A percentile compares a stretch with the other conserved stretches of the same genome.
Conservation (phyloP, 2,888 invertebrate genomes). For the Tenthredo notha region DNA sequence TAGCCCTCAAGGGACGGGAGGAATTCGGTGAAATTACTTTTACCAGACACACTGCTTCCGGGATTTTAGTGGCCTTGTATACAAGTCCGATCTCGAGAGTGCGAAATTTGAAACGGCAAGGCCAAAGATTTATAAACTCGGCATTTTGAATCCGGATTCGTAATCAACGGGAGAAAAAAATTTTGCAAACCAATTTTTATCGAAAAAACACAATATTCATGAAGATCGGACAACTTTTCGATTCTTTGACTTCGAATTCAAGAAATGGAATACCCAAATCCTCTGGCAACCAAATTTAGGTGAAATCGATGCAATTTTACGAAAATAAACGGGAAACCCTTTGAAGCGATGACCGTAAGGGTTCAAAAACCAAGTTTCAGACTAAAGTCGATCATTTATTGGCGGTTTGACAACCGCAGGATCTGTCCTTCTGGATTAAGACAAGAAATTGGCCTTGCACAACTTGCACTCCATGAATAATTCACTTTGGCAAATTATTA, state of each 20-base stretch:
- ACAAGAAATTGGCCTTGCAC: constrained; percentile 29
- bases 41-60: not conserved
- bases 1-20: not conserved
- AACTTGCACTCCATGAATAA: constrained; percentile 43
- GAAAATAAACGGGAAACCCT: too few species aligned
- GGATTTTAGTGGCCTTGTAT: not conserved
- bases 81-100: not conserved
- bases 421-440: not conserved
- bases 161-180: too few species aligned
- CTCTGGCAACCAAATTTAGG: not conserved
- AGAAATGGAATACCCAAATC: not conserved
- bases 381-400: not conserved
- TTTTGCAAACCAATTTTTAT: too few species aligned
- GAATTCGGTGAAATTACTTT: not conserved
- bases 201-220: too few species aligned
- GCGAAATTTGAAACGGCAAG: not conserved
- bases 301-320: too few species aligned
- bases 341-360: not conserved
- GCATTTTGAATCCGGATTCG: too few species aligned
- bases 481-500: constrained; percentile 47
- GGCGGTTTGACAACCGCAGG: not conserved
- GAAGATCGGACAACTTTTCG: too few species aligned
- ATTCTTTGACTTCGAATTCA: not conserved
- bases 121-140: not conserved
- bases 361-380: not conserved